phyloP scores from a whole-genome alignment of 2,113 vertebrate species.

The Embiotoca jacksoni region DNA sequence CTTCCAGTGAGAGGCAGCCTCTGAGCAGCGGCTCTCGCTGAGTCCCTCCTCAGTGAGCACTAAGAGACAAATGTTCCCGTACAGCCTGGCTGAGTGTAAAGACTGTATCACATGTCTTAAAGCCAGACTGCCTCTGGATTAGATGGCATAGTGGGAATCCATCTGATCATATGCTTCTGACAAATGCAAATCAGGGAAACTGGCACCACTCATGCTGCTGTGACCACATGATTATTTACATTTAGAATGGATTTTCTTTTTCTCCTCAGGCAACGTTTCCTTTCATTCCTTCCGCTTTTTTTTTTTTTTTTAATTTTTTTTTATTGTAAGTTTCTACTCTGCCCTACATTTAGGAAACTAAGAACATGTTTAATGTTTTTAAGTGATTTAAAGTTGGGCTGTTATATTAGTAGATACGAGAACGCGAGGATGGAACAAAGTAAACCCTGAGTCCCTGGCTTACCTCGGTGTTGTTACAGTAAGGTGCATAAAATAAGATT shows the following conservation, averaged over 20 bases:
- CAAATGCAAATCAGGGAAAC: conserved; percentile 64
- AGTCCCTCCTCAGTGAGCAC: conserved; percentile 80
- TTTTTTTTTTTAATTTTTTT: conserved; percentile 2
- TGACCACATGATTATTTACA: conserved; percentile 69
- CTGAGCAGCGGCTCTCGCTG: conserved; percentile 68
- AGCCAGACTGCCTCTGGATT: conserved; percentile 86
- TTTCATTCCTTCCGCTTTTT: conserved; percentile 2
- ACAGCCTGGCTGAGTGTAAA: conserved; percentile 81
- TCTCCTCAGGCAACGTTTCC: conserved; percentile 5
- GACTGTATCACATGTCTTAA: conserved; percentile 90
- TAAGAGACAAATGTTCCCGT: conserved; percentile 82
- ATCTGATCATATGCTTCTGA: conserved; percentile 66
- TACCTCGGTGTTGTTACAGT: conserved; percentile 21
- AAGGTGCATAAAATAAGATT: conserved; percentile 29
- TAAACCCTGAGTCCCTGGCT: conserved; percentile 1
- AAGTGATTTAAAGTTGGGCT: conserved; percentile 22
- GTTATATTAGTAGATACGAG: background rate
- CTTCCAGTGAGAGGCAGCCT: conserved; percentile 82
- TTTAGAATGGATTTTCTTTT: conserved; percentile 55
- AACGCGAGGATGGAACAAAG: background rate
- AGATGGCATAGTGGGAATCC: conserved; percentile 70
- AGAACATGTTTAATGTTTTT: background rate
- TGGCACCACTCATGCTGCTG: conserved; percentile 30
- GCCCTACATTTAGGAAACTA: conserved; percentile 6
- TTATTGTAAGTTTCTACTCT: conserved; percentile 7